Percentiles rank a stretch among this genome's conserved stretches.
These are phyloP conservation scores for Apostichopus leukothele DNA, from an alignment of 53 echinoderm and acorn worm genomes.

Conservation along the genomic window DNA sequence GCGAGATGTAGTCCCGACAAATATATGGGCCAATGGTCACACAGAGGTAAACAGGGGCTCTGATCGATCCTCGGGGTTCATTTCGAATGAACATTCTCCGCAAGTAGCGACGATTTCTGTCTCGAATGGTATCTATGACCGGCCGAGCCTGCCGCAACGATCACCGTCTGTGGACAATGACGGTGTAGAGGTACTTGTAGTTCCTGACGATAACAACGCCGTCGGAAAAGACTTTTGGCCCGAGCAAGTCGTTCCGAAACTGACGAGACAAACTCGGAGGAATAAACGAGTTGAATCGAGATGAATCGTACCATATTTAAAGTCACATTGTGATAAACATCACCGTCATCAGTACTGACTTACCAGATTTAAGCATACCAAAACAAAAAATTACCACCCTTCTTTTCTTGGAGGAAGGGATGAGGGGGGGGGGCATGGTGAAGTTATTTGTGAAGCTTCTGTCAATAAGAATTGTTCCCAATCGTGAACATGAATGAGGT, in stretches of 20 bases:
- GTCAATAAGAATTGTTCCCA: no score
- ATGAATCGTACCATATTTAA: not conserved
- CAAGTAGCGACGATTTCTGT: slow-evolving; percentile 1
- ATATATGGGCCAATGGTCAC: not conserved
- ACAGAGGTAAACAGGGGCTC: not conserved
- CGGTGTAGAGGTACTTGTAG: slow-evolving; percentile 13
- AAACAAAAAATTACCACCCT: no score
- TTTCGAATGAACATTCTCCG: not conserved
- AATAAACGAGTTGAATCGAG: not conserved
- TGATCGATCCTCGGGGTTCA: slow-evolving; percentile 22
- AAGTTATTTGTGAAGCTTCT: no score
- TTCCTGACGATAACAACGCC: not conserved
- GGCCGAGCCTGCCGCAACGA: not conserved
- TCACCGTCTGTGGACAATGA: not conserved
- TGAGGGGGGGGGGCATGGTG: no score
- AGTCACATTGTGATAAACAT: not conserved
- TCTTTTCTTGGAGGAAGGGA: no score
- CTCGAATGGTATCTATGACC: not conserved
- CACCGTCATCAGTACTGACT: no score
- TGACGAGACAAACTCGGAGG: not conserved
- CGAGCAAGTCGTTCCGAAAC: not conserved
- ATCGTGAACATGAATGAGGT: no score
- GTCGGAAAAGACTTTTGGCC: not conserved
- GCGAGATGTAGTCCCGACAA: not conserved
- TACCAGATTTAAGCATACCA: no score